Conservation (phyloP, 2,113 vertebrate species). For the Eudorcas thomsonii region DNA sequence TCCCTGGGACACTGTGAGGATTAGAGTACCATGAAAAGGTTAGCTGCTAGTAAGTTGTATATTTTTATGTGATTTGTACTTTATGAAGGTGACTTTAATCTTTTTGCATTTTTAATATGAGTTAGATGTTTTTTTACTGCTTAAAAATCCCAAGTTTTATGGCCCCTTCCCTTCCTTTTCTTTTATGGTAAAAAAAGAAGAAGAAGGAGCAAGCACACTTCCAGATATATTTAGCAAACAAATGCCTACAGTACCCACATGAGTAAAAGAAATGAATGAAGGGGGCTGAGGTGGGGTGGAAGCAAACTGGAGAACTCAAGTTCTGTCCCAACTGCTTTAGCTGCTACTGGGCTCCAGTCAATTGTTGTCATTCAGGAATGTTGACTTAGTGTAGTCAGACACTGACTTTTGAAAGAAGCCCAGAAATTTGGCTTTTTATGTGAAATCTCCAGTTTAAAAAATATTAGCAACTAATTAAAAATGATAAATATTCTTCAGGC, state of each 20-base stretch:
- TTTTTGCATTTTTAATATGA: slow-evolving; percentile 7
- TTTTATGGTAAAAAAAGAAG: neutral
- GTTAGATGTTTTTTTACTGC: neutral
- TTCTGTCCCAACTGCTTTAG: neutral
- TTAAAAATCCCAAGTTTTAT: slow-evolving; percentile 1
- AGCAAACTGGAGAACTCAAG: neutral
- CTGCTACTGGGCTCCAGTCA: neutral
- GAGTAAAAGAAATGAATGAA: neutral
- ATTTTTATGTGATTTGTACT: neutral
- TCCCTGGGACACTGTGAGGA: neutral
- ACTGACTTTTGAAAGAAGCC: slow-evolving; percentile 6
- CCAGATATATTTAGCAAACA: slow-evolving; percentile 16
- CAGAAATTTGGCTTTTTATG: neutral
- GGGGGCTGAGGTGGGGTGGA: neutral
- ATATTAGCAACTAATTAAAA: slow-evolving; percentile 14
- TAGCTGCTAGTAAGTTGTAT: neutral
- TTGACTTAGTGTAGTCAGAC: neutral
- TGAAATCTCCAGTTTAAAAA: neutral
- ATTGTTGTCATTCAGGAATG: neutral
- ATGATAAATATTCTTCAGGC: neutral
- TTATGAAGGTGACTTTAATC: neutral
- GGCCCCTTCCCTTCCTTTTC: neutral
- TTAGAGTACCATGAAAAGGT: neutral
- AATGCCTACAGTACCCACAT: neutral
- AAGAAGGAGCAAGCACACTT: neutral